Conservation (phyloP, 2,113 vertebrate genomes). For the Hipposideros armiger region DNA sequence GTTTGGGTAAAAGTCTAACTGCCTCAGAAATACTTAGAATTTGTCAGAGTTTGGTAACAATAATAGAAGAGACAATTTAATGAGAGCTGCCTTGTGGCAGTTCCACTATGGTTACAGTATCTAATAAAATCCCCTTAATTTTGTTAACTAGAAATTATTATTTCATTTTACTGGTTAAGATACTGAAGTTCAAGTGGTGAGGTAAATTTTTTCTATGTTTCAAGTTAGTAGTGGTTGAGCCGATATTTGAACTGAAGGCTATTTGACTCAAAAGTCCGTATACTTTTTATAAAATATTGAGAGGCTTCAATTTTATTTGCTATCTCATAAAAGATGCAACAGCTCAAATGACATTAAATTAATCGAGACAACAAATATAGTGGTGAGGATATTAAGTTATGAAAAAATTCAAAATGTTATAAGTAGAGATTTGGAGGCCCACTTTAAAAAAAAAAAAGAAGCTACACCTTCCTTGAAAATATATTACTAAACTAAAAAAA, state of each 20-base stretch:
- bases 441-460: neutral
- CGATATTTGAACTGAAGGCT: neutral
- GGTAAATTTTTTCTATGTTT: constrained; percentile 32
- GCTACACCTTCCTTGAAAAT: neutral
- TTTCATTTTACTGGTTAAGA: neutral
- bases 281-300: neutral
- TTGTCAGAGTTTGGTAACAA: constrained; percentile 32
- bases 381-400: neutral
- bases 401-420: constrained; percentile 16
- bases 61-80: neutral
- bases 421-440: neutral
- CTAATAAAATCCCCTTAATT: neutral
- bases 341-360: constrained; percentile 25
- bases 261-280: neutral
- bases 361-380: neutral
- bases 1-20: constrained; percentile 24
- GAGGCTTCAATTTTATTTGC: neutral
- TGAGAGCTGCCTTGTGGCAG: neutral
- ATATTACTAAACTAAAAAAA: neutral
- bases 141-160: constrained; percentile 35
- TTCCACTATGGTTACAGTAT: neutral
- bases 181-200: neutral
- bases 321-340: neutral
- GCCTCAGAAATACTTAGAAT: constrained; percentile 6
- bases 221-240: neutral